A percentile compares a stretch with the other conserved stretches of the same genome.
These are phyloP conservation scores for Gari tellinella DNA, from an alignment of 2,888 invertebrate species.

Conservation along the genomic window DNA sequence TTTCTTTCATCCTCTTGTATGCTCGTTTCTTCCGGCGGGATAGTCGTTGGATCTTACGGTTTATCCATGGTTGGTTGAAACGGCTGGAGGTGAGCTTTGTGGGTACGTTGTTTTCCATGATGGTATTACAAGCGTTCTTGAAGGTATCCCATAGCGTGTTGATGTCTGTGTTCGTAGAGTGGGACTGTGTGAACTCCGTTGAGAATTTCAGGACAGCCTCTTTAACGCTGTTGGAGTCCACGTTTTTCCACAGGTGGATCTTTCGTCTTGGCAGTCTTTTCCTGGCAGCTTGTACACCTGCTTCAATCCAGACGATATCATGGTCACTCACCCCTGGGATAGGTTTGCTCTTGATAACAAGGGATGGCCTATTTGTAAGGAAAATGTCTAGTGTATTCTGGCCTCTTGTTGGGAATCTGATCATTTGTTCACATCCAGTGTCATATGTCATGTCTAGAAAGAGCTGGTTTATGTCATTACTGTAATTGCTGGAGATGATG, in stretches of 20 bases:
- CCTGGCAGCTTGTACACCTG: too few species aligned
- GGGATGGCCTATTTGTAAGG: too few species aligned
- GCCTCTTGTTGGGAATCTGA: too few species aligned
- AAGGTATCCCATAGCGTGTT: constrained; percentile 1
- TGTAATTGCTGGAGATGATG: neutral
- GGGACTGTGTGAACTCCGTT: too few species aligned
- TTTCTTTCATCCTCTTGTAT: constrained; percentile 5
- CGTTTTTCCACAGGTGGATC: constrained; percentile 5
- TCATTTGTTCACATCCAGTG: too few species aligned
- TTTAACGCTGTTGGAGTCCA: neutral
- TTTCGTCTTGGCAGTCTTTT: neutral
- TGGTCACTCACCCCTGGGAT: too few species aligned
- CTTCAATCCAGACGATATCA: too few species aligned
- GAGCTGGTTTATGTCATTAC: neutral
- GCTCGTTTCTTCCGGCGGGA: constrained; percentile 1
- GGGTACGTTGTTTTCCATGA: constrained; percentile 10
- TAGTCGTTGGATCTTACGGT: constrained; percentile 1
- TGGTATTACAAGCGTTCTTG: constrained; percentile 4
- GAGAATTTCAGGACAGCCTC: neutral
- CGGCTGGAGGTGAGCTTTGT: neutral
- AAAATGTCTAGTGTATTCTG: too few species aligned
- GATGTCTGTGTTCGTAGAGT: neutral
- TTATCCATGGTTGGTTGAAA: constrained; percentile 18
- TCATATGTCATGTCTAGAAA: constrained; percentile 16
- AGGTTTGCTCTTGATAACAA: too few species aligned